These are phyloP conservation scores for Andrena flavipes DNA, from an alignment of 2,888 invertebrate genomes.

Conservation along the genomic window DNA sequence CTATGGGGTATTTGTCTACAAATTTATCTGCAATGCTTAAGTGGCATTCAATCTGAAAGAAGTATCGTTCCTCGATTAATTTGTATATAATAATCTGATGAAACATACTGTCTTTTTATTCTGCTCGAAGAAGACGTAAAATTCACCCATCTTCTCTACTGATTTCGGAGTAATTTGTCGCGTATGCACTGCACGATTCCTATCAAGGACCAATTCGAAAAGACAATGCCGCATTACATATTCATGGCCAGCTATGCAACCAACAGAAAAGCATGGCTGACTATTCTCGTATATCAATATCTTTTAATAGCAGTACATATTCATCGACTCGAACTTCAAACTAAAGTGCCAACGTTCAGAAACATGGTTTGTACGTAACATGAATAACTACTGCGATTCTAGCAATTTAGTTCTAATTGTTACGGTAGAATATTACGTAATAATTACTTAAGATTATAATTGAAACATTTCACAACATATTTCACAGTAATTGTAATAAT, in stretches of 20 bases:
- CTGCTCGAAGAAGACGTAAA: background rate
- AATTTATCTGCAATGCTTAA: background rate
- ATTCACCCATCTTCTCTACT: conserved; percentile 2
- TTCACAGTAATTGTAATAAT: too few species aligned
- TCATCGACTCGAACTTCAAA: background rate
- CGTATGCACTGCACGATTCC: conserved; percentile 45
- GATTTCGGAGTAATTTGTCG: conserved; percentile 51
- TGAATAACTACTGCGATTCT: too few species aligned
- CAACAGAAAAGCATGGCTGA: conserved; percentile 36
- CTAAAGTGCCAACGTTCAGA: conserved; percentile 3
- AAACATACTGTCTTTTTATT: background rate
- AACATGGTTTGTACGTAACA: background rate
- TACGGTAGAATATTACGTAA: too few species aligned
- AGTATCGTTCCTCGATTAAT: too few species aligned
- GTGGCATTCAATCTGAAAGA: background rate
- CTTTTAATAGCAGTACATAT: background rate
- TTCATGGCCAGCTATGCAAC: conserved; percentile 48
- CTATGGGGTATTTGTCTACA: background rate
- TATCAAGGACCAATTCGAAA: conserved; percentile 58
- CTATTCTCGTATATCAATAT: conserved; percentile 23
- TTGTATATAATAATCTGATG: too few species aligned
- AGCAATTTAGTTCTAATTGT: too few species aligned
- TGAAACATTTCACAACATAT: too few species aligned
- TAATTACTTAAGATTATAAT: too few species aligned
- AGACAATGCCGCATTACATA: conserved; percentile 68